A percentile compares a stretch with the other conserved stretches of the same genome.
These are phyloP conservation scores for Mythimna albipuncta DNA, from an alignment of 2,888 invertebrate genomes.

Conservation along the genomic window DNA sequence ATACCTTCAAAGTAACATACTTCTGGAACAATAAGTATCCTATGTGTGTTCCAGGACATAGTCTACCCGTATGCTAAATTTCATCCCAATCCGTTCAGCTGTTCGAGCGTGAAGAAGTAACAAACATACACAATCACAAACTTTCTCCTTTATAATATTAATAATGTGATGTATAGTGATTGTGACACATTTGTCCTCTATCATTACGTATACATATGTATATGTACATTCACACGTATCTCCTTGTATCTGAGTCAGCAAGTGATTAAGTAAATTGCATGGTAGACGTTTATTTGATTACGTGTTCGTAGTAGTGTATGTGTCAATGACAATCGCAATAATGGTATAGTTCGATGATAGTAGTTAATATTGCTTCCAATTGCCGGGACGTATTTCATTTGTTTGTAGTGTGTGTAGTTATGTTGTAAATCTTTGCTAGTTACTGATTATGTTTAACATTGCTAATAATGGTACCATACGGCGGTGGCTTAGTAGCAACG, in stretches of 20 bases:
- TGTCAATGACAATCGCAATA: slow-evolving; percentile 40
- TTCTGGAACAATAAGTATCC: too few relatives aligned
- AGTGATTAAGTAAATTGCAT: slow-evolving; percentile 53
- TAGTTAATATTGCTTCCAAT: slow-evolving; percentile 18
- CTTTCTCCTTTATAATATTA: too few relatives aligned
- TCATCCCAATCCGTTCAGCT: too few relatives aligned
- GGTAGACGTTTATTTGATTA: slow-evolving; percentile 57
- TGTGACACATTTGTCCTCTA: background rate
- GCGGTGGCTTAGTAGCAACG: too few relatives aligned
- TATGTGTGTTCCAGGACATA: too few relatives aligned
- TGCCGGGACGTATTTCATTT: slow-evolving; percentile 8
- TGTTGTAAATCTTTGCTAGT: background rate
- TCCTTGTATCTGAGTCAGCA: slow-evolving; percentile 41
- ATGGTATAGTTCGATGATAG: slow-evolving; percentile 20
- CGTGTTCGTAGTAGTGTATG: slow-evolving; percentile 37
- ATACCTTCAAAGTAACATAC: too few relatives aligned
- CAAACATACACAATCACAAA: too few relatives aligned
- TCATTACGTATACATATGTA: slow-evolving; percentile 1
- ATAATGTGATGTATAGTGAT: background rate
- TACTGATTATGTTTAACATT: background rate
- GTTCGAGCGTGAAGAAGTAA: too few relatives aligned
- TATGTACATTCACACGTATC: background rate
- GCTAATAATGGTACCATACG: background rate
- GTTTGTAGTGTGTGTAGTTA: slow-evolving; percentile 5
- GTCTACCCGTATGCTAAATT: too few relatives aligned